Evolutionary conservation across 2,888 invertebrate genomes (phyloP), one percentile per base, ranked within the genome.

Genomic region (Athrips mouffetella): DNA sequence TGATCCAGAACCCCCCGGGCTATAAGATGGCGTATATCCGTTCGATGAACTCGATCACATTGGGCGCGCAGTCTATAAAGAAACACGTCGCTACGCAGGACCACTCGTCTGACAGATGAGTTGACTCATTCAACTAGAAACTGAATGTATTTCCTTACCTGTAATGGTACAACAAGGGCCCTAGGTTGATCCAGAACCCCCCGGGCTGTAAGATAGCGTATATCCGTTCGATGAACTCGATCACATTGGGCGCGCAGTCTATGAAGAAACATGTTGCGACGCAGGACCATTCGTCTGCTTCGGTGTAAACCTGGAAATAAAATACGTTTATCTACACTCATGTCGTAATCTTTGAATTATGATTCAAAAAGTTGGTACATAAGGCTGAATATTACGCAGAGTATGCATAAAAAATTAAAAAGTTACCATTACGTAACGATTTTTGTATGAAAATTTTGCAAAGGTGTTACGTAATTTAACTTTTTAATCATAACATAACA

Each of bases 1-100:
- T 97, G 57, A 97, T 91, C 97, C 97, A 97, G 57, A 92, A 88
- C 0, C 96, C 97, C 0, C 96, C 98, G 97, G 97, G 96, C 71
- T 94, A 95, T 5, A 99, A 82, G 59, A 98, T 96, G 45, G 91
- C 91, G 79, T 93, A 95, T 73, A 99, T 98, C 41, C 94, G n/a
- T n/a, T n/a, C n/a, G n/a, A n/a, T n/a, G 69, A 98, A 99, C 67
- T 95, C 94, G 2, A 98, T 94, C 13, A 99, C 94, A 76, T 99
- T 99, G 51, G 96, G 95, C 0, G 98, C 98, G 67, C 99, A 99
- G 83, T 99, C 99, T 48, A 99, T 96, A 79, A 99, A 99, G 87
- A 99, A 99, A 61, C 98, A 98, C 0, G 98, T 98, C 0, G 96
- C 96, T 0, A 99, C 93, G n/a, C n/a, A n/a, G n/a, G n/a, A n/a